Evolutionary conservation across 2,888 invertebrate genomes (phyloP), one percentile per base, ranked within the genome.

Genomic region (Coleophora deauratella): DNA sequence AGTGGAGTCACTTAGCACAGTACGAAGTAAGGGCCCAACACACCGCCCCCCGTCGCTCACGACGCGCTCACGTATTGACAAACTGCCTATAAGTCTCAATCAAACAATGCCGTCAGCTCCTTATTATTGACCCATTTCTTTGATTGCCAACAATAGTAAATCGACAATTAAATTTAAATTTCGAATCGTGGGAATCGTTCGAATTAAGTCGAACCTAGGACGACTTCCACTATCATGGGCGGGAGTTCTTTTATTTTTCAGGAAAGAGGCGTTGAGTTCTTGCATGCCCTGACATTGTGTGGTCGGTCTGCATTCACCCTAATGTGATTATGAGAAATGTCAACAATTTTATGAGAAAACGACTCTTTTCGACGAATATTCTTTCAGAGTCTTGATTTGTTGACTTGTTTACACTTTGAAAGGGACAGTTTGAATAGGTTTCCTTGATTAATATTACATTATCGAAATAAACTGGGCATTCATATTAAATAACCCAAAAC

Each of bases 61-160:
- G 70, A 68, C 55, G 60, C 63, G 45, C 57, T 54, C 50, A 50
- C 62, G 71, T 82, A 84, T 84, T 80, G 82, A 84, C 75, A 80
- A 72, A 78, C 71, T 80, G 81, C 81, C 79, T 82, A 84, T 82
- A 81, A 74, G 66, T 75, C 75, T 67, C 75, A 69, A 79, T 75
- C 78, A 73, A 79, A 82, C 81, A 82, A 82, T 67, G 54, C 54
- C 66, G 70, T 59, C 66, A 65, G 64, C 69, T 69, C 66, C 76
- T 71, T 68, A 58, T 65, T 80, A 82, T 82, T 84, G 84, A 84
- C 82, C 81, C 65, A 75, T 82, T 84, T 81, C 80, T 81, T 79
- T 74, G 67, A 76, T 69, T 72, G 66, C 56, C 59, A 56, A 76
- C 73, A 79, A 79, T 75, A 65, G 69, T 66, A 57, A 57, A 67